These are phyloP conservation scores for Podarcis siculus DNA, from an alignment of 2,797 vertebrate species.

Conservation along the genomic window DNA sequence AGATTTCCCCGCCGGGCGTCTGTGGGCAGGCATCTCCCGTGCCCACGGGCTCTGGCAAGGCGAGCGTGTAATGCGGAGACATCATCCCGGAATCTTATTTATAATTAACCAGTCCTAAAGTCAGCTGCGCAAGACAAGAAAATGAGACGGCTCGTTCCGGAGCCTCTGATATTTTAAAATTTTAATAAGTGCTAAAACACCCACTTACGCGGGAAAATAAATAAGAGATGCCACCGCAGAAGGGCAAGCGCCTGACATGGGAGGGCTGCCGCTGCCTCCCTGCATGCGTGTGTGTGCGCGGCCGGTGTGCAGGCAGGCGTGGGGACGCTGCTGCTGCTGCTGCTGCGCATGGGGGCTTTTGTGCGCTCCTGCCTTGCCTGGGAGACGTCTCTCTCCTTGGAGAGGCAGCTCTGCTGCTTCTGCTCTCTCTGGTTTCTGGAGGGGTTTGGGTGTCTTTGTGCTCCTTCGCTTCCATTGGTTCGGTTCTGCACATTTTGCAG, in stretches of 20 bases:
- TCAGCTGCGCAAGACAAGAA: constrained; percentile 53
- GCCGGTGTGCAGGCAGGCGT: not conserved
- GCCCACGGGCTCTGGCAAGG: not conserved
- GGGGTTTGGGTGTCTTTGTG: not conserved
- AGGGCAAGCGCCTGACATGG: accelerated
- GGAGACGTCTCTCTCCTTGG: not conserved
- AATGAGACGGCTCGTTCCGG: constrained; percentile 44
- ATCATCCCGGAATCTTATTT: constrained; percentile 19
- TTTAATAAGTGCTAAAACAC: constrained; percentile 38
- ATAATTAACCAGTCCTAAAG: constrained; percentile 56
- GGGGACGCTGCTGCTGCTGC: not conserved
- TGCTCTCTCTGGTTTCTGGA: not conserved
- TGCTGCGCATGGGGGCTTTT: not conserved
- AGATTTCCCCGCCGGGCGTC: not conserved
- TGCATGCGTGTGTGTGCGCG: accelerated
- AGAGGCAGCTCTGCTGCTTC: not conserved
- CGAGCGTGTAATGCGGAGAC: not conserved
- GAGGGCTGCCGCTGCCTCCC: not conserved
- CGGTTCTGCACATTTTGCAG: constrained; percentile 29
- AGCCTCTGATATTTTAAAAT: constrained; percentile 34
- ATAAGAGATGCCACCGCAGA: not conserved
- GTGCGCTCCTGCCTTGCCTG: not conserved
- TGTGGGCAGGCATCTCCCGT: not conserved
- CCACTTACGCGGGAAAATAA: constrained; percentile 22
- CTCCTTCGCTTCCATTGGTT: not conserved